Base-by-base conservation (phyloP, 1,140 invertebrate species). In the Trinorchestia longiramus region DNA sequence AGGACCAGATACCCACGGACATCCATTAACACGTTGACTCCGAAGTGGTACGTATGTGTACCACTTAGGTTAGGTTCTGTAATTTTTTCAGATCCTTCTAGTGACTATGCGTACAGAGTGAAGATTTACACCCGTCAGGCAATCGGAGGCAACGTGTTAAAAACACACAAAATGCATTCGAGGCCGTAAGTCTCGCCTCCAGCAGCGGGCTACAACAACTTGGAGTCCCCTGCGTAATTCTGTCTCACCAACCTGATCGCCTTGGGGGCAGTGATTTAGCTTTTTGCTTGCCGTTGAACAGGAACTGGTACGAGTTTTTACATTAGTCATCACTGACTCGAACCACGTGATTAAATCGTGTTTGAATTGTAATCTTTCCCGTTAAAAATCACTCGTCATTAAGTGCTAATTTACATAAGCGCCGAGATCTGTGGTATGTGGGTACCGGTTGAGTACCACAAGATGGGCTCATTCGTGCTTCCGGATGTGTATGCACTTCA, bases 251-350 rank as follows among this genome's bases (percentile, higher is more conserved):
- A 91, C 88, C 41, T 11, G 88, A 91, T 91, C 88, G 88, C 88
- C 88, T 91, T 91, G 88, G 88, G 88, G 28, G 88, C 41, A 91
- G 88, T 28, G 43, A 44, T 91, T 91, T 43, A 42, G 88, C 43
- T 43, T 91, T 91, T 43, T 43, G 88, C 41, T 11, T 0, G 62
- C 36, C 28, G 62, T 77, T 6, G 88, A 42, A 42, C 88, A 42
- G 43, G 43, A 91, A 91, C 88, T 43, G 19, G 41, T 43, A 91
- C 88, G 88, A 91, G 88, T 91, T 91, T 91, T 91, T 91, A 23
- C 41, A 4, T 28, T 91, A 4, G 88, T 43, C 43, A 17, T 91
- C 88, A 43, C 28, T 43, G 41, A 44, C 88, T 43, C 88, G 15
- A 91, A 91, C 88, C 88, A 91, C 88, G 43, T 43, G 28, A 41